Conservation (phyloP, 2,888 invertebrate species). For the Hirtodrosophila histrioides region DNA sequence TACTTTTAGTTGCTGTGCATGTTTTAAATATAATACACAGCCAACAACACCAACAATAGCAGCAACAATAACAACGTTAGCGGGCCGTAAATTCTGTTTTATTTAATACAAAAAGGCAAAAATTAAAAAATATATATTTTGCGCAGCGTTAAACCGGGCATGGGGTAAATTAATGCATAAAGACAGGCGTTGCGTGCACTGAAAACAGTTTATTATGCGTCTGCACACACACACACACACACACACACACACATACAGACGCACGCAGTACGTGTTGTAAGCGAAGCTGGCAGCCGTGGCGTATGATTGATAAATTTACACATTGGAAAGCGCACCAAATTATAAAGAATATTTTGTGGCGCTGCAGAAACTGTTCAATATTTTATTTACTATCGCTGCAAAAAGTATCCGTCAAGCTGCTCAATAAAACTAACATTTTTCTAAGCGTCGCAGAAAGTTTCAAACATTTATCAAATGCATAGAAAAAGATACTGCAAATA, state of each 20-base stretch:
- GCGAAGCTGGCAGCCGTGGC: slow-evolving; percentile 44
- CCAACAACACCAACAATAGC: slow-evolving; percentile 25
- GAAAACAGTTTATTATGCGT: slow-evolving; percentile 68
- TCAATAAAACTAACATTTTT: too few species aligned
- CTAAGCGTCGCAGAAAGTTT: too few species aligned
- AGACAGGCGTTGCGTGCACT: slow-evolving; percentile 54
- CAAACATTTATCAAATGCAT: too few species aligned
- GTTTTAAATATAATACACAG: slow-evolving; percentile 64
- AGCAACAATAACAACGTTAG: slow-evolving; percentile 22
- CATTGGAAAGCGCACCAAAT: slow-evolving; percentile 51
- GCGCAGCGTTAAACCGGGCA: slow-evolving; percentile 43
- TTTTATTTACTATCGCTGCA: slow-evolving; percentile 10
- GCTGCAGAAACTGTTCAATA: slow-evolving; percentile 27
- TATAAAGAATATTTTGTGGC: slow-evolving; percentile 33
- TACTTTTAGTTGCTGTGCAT: slow-evolving; percentile 74
- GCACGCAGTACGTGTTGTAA: slow-evolving; percentile 18
- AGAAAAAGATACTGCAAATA: too few species aligned
- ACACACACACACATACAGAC: slow-evolving; percentile 2
- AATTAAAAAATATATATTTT: slow-evolving; percentile 39
- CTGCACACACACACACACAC: slow-evolving; percentile 29
- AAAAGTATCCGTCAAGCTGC: slow-evolving; percentile 8
- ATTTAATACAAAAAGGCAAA: slow-evolving; percentile 33
- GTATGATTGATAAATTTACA: slow-evolving; percentile 73
- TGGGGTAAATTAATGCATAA: slow-evolving; percentile 69
- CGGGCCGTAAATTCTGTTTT: slow-evolving; percentile 52